Percentiles rank a stretch among this genome's conserved stretches.
phyloP scores from a whole-genome alignment of 1,140 invertebrate genomes.

The Agrilus planipennis region DNA sequence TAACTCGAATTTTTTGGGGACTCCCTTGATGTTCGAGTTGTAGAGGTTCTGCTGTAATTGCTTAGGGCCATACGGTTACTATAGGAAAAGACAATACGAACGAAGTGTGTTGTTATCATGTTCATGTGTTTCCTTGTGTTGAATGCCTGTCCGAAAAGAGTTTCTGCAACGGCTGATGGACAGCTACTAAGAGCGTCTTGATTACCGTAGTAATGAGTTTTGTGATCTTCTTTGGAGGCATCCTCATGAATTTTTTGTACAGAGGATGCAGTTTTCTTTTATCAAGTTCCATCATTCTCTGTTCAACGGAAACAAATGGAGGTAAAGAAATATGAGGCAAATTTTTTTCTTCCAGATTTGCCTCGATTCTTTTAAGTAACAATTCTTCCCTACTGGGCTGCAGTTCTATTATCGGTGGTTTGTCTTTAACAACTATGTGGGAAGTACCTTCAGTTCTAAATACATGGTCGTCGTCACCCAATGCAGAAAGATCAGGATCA shows the following conservation, averaged over 20 bases:
- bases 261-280: conserved; percentile 24
- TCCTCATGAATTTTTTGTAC: conserved; percentile 17
- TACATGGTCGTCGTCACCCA: conserved; percentile 19
- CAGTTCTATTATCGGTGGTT: conserved; percentile 4
- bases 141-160: no score
- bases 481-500: conserved; percentile 17
- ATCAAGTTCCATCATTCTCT: conserved; percentile 20
- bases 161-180: not conserved
- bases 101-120: no score
- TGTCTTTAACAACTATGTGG: conserved; percentile 24
- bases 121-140: no score
- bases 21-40: no score
- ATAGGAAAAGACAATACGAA: no score
- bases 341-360: conserved; percentile 17
- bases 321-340: conserved; percentile 18
- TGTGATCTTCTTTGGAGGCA: not conserved
- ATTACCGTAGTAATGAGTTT: conserved; percentile 13
- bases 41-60: no score
- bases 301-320: conserved; percentile 16
- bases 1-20: no score
- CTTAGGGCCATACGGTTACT: no score
- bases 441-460: conserved; percentile 26
- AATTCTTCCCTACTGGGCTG: conserved; percentile 12
- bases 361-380: conserved; percentile 20
- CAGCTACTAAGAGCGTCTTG: conserved; percentile 10